A percentile compares a stretch with the other conserved stretches of the same genome.
phyloP scores from a whole-genome alignment of 1,140 invertebrate species.

The Saxidomus purpurata region DNA sequence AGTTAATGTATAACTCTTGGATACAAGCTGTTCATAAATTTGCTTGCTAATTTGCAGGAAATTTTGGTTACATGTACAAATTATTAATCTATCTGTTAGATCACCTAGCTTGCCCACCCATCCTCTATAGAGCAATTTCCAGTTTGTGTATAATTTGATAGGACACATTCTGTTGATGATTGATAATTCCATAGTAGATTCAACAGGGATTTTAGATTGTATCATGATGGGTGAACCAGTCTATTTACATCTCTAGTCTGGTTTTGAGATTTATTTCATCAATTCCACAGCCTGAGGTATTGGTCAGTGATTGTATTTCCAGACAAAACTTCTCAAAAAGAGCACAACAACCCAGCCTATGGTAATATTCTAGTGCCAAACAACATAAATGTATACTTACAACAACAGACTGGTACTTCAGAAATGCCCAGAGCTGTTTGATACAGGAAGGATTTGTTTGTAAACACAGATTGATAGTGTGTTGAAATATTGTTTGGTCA shows the following conservation, averaged over 20 bases:
- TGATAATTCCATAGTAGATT: not conserved
- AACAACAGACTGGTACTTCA: not conserved
- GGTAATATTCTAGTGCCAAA: not conserved
- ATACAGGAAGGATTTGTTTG: constrained; percentile 6
- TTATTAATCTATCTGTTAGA: not conserved
- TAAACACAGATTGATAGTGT: constrained; percentile 37
- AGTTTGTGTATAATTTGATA: not conserved
- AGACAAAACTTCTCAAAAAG: constrained; percentile 1
- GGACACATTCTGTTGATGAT: not conserved
- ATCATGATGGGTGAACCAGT: not conserved
- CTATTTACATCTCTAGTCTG: not conserved
- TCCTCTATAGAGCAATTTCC: not conserved
- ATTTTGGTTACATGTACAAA: not conserved
- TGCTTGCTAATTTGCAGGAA: not conserved
- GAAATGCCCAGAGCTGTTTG: not conserved
- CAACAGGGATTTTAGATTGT: constrained; percentile 4
- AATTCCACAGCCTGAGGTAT: not conserved
- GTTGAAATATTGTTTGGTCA: constrained; percentile 48
- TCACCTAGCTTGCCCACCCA: not conserved
- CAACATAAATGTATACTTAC: not conserved
- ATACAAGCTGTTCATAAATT: not conserved
- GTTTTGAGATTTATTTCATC: not conserved
- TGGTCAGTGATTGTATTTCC: constrained; percentile 20
- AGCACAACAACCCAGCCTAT: not conserved
- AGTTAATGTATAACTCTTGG: too few relatives aligned